Percentiles rank a stretch among this genome's conserved stretches.
Conservation (phyloP, 2,888 invertebrate genomes). For the Mellilla xanthometata region DNA sequence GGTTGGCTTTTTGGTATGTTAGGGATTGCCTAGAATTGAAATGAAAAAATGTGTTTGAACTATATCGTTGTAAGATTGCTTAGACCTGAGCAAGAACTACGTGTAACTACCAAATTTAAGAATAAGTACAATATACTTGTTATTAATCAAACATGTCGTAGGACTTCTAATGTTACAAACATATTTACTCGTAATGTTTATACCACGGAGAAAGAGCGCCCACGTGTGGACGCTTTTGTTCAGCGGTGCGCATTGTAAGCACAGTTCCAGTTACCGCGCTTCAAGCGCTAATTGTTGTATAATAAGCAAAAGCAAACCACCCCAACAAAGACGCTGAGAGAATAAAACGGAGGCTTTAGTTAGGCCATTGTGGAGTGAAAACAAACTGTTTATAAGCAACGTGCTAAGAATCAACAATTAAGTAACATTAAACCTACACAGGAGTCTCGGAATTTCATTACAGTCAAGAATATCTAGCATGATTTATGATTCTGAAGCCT, state of each 20-base stretch:
- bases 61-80: too few species aligned
- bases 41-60: too few species aligned
- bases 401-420: slow-evolving; percentile 22
- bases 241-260: slow-evolving; percentile 21
- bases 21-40: too few species aligned
- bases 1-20: slow-evolving; percentile 28
- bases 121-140: too few species aligned
- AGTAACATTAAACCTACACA: slow-evolving; percentile 8
- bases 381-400: slow-evolving; percentile 20
- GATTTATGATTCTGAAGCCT: neutral
- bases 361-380: slow-evolving; percentile 16
- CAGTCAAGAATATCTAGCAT: neutral
- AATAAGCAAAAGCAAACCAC: slow-evolving; percentile 37
- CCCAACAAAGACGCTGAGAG: slow-evolving; percentile 24
- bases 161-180: too few species aligned
- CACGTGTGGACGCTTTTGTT: slow-evolving; percentile 25
- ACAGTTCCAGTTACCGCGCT: slow-evolving; percentile 35
- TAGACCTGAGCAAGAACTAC: too few species aligned
- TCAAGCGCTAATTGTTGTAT: slow-evolving; percentile 47
- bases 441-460: slow-evolving; percentile 12
- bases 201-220: too few species aligned
- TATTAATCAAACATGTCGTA: too few species aligned
- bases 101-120: too few species aligned
- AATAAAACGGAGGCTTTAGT: slow-evolving; percentile 25
- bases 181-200: too few species aligned